These are phyloP conservation scores for Hydrophis major DNA, from an alignment of 2,797 vertebrate species.

Conservation along the genomic window DNA sequence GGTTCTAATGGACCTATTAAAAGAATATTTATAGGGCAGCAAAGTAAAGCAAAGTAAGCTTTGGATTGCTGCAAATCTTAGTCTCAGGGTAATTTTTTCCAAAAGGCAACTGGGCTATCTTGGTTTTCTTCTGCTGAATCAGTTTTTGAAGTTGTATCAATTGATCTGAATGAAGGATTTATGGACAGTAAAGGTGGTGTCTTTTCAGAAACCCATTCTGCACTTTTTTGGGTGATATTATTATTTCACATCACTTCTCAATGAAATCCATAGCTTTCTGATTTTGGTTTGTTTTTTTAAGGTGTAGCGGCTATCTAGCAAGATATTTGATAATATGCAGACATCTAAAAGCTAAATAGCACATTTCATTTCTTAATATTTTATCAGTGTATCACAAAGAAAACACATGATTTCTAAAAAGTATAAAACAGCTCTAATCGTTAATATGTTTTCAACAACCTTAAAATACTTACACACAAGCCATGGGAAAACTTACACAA, in stretches of 20 bases:
- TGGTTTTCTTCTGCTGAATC: not conserved
- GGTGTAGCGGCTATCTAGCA: not conserved
- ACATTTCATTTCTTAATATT: not conserved
- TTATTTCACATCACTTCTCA: not conserved
- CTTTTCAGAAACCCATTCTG: not conserved
- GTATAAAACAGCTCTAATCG: not conserved
- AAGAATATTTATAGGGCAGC: not conserved
- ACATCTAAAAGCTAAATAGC: not conserved
- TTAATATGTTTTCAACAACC: not conserved
- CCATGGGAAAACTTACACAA: not conserved
- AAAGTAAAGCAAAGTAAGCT: not conserved
- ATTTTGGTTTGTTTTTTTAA: not conserved
- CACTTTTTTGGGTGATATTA: not conserved
- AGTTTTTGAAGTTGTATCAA: not conserved
- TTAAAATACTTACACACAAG: not conserved
- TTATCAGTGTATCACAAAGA: not conserved
- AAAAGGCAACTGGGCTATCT: not conserved
- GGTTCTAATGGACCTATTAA: not conserved
- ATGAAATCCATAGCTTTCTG: not conserved
- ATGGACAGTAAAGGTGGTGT: not conserved
- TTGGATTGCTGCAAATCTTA: not conserved
- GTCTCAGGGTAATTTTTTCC: not conserved
- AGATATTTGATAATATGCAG: not conserved
- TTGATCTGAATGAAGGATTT: not conserved
- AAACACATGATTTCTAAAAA: not conserved